A percentile compares a stretch with the other conserved stretches of the same genome.
phyloP scores from a whole-genome alignment of 2,888 invertebrate genomes.

The Choristoneura rosaceana region DNA sequence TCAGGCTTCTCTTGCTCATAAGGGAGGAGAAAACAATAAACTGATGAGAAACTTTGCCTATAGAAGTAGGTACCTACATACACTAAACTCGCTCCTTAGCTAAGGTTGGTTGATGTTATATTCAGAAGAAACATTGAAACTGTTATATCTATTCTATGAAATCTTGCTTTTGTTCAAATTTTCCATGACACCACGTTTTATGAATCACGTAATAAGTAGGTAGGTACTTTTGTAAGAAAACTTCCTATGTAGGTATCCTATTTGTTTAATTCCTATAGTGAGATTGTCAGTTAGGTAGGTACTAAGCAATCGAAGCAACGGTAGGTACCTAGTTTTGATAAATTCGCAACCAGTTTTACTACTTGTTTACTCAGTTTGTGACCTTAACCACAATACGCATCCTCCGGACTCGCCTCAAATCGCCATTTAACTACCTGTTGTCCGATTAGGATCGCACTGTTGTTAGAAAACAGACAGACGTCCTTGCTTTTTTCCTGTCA shows the following conservation, averaged over 20 bases:
- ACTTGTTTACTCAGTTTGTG: constrained; percentile 25
- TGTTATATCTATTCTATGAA: not conserved
- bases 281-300: not conserved
- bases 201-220: too few species aligned
- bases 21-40: not conserved
- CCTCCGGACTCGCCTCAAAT: constrained; percentile 27
- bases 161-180: not conserved
- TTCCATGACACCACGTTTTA: too few species aligned
- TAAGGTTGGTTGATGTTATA: not conserved
- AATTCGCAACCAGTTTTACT: constrained; percentile 5
- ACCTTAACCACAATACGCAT: constrained; percentile 23
- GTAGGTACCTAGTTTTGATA: not conserved
- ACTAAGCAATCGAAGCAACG: not conserved
- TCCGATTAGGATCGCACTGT: constrained; percentile 35
- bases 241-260: not conserved
- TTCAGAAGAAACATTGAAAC: not conserved
- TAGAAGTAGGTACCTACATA: not conserved
- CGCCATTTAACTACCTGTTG: constrained; percentile 31
- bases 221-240: not conserved
- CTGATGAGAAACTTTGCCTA: constrained; percentile 9
- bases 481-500: constrained; percentile 54
- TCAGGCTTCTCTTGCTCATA: not conserved
- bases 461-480: constrained; percentile 29
- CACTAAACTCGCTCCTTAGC: not conserved
- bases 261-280: not conserved